These are phyloP conservation scores for Hylaeus anthracinus DNA, from an alignment of 1,140 invertebrate species.

Conservation along the genomic window DNA sequence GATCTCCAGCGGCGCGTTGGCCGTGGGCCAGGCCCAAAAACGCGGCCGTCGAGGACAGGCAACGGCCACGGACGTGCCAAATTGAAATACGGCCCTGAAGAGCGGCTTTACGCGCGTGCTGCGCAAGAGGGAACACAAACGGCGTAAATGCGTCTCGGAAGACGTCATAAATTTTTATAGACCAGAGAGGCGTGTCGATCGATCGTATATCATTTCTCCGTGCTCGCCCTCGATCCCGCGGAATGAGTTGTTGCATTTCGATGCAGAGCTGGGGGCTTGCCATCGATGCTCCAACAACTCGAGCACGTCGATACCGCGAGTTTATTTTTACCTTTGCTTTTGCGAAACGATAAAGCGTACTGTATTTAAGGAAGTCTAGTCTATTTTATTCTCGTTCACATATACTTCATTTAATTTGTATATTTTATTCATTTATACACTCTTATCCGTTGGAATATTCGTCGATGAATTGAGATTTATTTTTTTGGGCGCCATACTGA, in stretches of 20 bases:
- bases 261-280: neutral
- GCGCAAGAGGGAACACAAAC: constrained; percentile 1
- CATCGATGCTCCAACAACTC: too few relatives aligned
- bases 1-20: constrained; percentile 6
- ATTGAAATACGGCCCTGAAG: constrained; percentile 6
- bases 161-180: constrained; percentile 14
- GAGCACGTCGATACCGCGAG: too few relatives aligned
- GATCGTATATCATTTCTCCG: neutral
- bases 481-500: too few relatives aligned
- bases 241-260: neutral
- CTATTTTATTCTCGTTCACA: too few relatives aligned
- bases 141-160: neutral
- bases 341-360: too few relatives aligned
- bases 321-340: too few relatives aligned
- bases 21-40: constrained; percentile 6
- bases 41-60: neutral
- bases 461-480: too few relatives aligned
- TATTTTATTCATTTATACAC: too few relatives aligned
- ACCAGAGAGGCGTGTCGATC: neutral
- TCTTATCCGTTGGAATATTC: too few relatives aligned
- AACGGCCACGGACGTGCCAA: constrained; percentile 13
- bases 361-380: too few relatives aligned
- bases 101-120: constrained; percentile 1
- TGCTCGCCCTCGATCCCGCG: too few relatives aligned
- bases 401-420: too few relatives aligned